Evolutionary conservation across 2,113 vertebrate genomes (phyloP), one percentile per base, ranked within the genome.

Genomic region (Marmota flaviventris): DNA sequence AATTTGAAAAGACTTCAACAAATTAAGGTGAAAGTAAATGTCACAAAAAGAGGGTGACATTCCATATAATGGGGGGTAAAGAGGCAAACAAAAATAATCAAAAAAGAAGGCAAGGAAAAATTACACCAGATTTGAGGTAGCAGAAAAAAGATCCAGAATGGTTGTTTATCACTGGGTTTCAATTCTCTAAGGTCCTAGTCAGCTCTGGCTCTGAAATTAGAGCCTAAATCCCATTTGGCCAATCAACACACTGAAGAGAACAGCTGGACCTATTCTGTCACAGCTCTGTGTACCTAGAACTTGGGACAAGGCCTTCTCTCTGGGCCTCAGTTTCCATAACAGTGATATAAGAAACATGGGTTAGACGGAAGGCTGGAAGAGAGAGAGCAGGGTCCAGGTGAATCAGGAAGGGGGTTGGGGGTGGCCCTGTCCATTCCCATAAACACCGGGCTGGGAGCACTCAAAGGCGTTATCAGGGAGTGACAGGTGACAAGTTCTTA

Each of bases 171-270:
- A 34, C 48, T 83, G 83, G 42, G 65, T 84, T 93, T 89, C 85
- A 61, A 0, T 75, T 92, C 67, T 86, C 84, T 48, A 77, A 82
- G 86, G 73, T 85, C 76, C n/a, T 48, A 42, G 29, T 85, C 22
- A n/a, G n/a, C 13, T 45, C 75, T 39, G 45, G 81, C 85, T 95
- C 67, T 97, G 77, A 93, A 76, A 90, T 82, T 61, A 79, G 77
- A 96, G 78, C 37, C 29, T 42, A 63, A 65, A 82, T 82, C 58
- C 87, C 87, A 72, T 53, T 45, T 61, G 95, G 76, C 84, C 96
- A 79, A 76, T 93, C 75, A 67, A 56, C 75, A 73, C 16, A 51
- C 27, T 42, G 53, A 42, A 83, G 93, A 89, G 58, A 73, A 12
- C 32, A 83, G 13, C 69, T 37, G 58, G 77, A 39, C 5, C n/a